Base-by-base conservation (phyloP, 2,888 invertebrate species). In the Callyntrura guangdongensis region DNA sequence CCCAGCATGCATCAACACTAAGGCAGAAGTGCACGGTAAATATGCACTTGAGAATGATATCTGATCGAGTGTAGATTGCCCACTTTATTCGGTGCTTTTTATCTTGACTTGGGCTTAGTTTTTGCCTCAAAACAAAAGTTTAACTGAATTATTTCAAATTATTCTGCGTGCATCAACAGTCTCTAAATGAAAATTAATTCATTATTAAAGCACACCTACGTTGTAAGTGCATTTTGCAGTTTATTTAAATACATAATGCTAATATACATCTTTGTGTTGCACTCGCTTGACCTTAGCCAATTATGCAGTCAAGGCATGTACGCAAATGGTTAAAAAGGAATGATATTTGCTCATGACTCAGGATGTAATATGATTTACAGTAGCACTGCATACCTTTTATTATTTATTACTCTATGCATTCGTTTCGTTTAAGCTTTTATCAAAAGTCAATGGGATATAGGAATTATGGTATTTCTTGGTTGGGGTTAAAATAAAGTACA, bases 251-350 rank as follows among this genome's bases (percentile, higher is more conserved):
- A 6, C 27, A 27, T 36, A 27, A 67, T n/a, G 27, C 14, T 27
- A 67, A 27, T 67, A 67, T 67, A 27, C 27, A 67, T 67, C 67
- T 9, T 20, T 45, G 64, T n/a, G 36, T n/a, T 69, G 77, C 22
- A 77, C 77, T 77, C 77, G 11, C 22, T 77, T 77, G 77, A 77
- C 77, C 77, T 77, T 77, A 53, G 53, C 53, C 53, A 36, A 36
- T 36, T 36, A 36, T 59, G n/a, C n/a, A 17, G 5, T 72, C 36
- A 72, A 72, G n/a, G 1, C 11, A 27, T 17, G 45, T 8, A 45
- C 12, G 47, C 45, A n/a, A 74, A 45, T 12, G 12, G 47, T 20
- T n/a, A 77, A 20, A 17, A 22, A 77, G 49, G 3, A 9, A 22
- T 11, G n/a, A 56, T 56, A n/a, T 53, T 53, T 53, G 53, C 53